A percentile compares a stretch with the other conserved stretches of the same genome.
Evolutionary conservation across 2,888 invertebrate genomes (phyloP).

Genomic region (Hypomecis punctinalis): DNA sequence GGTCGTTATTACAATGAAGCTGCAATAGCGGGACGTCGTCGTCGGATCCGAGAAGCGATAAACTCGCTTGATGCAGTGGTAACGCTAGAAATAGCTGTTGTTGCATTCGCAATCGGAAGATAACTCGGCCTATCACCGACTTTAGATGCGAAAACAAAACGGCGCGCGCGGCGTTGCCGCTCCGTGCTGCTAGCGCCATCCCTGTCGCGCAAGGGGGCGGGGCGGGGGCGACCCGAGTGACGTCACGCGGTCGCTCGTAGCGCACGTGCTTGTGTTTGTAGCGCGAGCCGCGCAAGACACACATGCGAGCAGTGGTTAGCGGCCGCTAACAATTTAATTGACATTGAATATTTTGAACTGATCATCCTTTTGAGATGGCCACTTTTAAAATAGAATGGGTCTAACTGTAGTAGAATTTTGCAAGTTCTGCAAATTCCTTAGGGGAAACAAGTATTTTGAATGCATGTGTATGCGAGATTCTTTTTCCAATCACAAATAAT

Average conservation of each 20-base stretch:
- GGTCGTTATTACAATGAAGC: slow-evolving; percentile 66
- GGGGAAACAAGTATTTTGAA: no score
- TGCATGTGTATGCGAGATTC: no score
- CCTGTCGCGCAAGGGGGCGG: slow-evolving; percentile 65
- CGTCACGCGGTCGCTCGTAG: slow-evolving; percentile 69
- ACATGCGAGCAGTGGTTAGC: slow-evolving; percentile 68
- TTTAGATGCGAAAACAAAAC: slow-evolving; percentile 79
- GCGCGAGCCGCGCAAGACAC: slow-evolving; percentile 69
- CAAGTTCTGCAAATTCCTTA: neutral
- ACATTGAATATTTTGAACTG: slow-evolving; percentile 60
- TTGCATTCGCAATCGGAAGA: slow-evolving; percentile 81
- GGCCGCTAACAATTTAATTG: slow-evolving; percentile 62
- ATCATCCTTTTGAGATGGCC: slow-evolving; percentile 40
- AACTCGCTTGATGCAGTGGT: slow-evolving; percentile 62
- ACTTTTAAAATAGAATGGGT: neutral
- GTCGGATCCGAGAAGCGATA: slow-evolving; percentile 53
- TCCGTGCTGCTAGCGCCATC: slow-evolving; percentile 59
- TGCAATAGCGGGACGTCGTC: slow-evolving; percentile 56
- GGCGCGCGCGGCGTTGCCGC: slow-evolving; percentile 76
- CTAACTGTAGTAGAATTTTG: neutral
- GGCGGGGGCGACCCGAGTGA: slow-evolving; percentile 72
- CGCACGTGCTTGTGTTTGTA: slow-evolving; percentile 84
- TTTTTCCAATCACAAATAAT: neutral
- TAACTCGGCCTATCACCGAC: slow-evolving; percentile 77
- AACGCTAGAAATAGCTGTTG: slow-evolving; percentile 73